Evolutionary conservation across 2,113 vertebrate genomes (phyloP), one percentile per base, ranked within the genome.

Genomic region (Spermophilus dauricus): DNA sequence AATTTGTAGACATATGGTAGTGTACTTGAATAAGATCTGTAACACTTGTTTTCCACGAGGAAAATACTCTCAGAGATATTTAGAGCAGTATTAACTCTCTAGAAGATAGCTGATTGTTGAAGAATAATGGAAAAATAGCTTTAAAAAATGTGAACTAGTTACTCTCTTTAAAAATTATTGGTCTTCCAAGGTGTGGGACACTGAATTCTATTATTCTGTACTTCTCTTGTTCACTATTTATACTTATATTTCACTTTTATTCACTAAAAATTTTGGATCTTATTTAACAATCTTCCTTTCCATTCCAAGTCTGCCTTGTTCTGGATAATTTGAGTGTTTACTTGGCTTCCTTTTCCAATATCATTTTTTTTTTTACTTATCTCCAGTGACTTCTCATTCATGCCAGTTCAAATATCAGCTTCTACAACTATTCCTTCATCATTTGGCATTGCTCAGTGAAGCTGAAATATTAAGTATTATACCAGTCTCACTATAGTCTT

Each of bases 1-100:
- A 84, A 9, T 94, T 84, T 94, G 48, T 94, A 89, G 58, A 84
- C 61, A 80, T 84, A 63, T 80, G 83, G 87, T 97, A 42, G 92
- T 89, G 34, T 61, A 89, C 56, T 89, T 81, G 72, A 94, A 51
- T 84, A 86, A 95, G 83, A 94, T 63, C 34, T 58, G 81, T 76
- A 92, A 86, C 83, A 28, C 72, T 90, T 95, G 10, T 72, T 97
- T 96, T 89, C 75, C 51, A 8, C 32, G 30, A 92, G 58, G 76
- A 86, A 95, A 72, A 8, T 82, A 89, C 61, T 92, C 14, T 61
- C 53, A 95, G 37, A 28, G 14, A 73, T 95, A 69, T 72, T 89
- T 77, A 76, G 73, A 89, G 45, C 24, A 87, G 58, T 28, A 53
- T 83, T 69, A 70, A 11, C 39, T 73, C 28, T 95, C 4, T 82